A percentile compares a stretch with the other conserved stretches of the same genome.
These are phyloP conservation scores for Ceratosolen fusciceps DNA, from an alignment of 1,140 invertebrate genomes.

Conservation along the genomic window DNA sequence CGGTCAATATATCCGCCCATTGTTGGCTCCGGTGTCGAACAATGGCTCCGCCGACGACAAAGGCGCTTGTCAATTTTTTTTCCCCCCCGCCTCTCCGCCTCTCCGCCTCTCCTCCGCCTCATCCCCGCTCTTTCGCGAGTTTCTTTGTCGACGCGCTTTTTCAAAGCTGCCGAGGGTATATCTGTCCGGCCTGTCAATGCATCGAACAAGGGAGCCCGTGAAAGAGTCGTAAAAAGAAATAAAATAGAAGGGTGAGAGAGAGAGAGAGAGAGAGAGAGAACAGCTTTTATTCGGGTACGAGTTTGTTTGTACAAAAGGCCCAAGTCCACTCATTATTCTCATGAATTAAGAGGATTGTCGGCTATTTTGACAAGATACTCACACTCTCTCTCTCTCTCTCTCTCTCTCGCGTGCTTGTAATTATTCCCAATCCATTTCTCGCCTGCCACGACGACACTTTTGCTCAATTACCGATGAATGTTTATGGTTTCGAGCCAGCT, in stretches of 20 bases:
- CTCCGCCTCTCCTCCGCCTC: background rate
- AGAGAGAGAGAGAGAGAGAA: background rate
- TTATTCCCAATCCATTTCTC: too few relatives aligned
- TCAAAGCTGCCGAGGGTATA: background rate
- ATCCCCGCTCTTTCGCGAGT: background rate
- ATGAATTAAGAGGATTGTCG: too few relatives aligned
- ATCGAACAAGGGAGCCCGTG: background rate
- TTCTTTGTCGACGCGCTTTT: background rate
- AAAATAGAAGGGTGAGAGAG: background rate
- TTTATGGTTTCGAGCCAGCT: too few relatives aligned
- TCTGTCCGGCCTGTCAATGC: constrained; percentile 10
- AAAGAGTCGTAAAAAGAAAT: background rate
- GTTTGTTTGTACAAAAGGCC: background rate
- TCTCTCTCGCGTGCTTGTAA: too few relatives aligned
- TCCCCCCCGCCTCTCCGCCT: too few relatives aligned
- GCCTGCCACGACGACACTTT: too few relatives aligned
- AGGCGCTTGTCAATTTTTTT: constrained; percentile 22
- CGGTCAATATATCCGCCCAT: constrained; percentile 38
- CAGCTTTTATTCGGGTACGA: background rate
- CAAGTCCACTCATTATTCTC: too few relatives aligned
- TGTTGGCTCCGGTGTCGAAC: constrained; percentile 10
- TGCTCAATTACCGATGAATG: too few relatives aligned
- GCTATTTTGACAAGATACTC: too few relatives aligned
- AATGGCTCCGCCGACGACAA: constrained; percentile 15
- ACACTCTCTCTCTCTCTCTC: too few relatives aligned